Evolutionary conservation across 2,113 vertebrate genomes (phyloP).

Genomic region (Brevimyrus niger): DNA sequence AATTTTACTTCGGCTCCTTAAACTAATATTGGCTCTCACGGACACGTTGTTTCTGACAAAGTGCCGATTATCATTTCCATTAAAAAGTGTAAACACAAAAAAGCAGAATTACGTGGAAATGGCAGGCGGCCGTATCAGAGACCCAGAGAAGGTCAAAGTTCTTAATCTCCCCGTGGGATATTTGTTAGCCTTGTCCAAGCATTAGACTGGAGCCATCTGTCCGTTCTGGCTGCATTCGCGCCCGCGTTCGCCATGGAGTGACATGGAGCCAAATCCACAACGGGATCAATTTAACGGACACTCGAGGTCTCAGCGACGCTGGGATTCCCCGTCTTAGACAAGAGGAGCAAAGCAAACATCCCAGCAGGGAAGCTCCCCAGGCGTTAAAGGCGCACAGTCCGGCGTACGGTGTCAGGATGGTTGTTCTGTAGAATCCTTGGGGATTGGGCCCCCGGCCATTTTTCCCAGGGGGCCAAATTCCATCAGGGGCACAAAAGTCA

Average conservation of each 20-base stretch:
- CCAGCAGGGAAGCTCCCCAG: not conserved
- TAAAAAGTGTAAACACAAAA: not conserved
- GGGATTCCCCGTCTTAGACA: not conserved
- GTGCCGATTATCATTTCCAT: not conserved
- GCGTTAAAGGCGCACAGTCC: not conserved
- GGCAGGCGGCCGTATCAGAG: not conserved
- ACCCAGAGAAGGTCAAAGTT: not conserved
- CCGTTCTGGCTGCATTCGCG: not conserved
- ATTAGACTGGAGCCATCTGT: not conserved
- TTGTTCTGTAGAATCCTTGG: not conserved
- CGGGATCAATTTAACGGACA: not conserved
- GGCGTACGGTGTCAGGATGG: not conserved
- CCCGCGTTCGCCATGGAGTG: not conserved
- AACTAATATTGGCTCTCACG: not conserved
- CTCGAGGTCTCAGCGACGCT: not conserved
- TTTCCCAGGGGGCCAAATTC: not conserved
- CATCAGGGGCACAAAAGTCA: not conserved
- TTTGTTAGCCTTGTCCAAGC: not conserved
- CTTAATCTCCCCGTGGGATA: not conserved
- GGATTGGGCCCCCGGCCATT: not conserved
- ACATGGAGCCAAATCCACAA: not conserved
- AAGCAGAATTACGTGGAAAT: not conserved
- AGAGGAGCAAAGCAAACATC: not conserved
- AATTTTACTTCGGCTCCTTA: not conserved
- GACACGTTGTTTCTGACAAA: not conserved